Evolutionary conservation across 1,140 invertebrate species (phyloP), one percentile per base, ranked within the genome.

Genomic region (Agraylea sexmaculata): DNA sequence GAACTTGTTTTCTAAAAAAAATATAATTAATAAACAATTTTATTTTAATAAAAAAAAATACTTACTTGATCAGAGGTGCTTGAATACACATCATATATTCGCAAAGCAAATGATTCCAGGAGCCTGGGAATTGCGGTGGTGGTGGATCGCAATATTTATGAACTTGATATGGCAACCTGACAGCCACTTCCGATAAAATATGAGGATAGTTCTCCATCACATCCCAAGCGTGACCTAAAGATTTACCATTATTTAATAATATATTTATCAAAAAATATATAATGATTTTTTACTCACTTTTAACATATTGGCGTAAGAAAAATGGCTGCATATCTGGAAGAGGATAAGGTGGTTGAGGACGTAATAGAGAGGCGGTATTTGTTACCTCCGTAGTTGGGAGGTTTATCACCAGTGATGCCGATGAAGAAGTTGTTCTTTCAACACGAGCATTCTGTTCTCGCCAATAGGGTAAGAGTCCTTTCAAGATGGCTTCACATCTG

Each of bases 51-150:
- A 35, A 19, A 40, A 18, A 33, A 15, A 40, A 1, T 10, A 4
- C n/a, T 30, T 39, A 47, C 40, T 80, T 62, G 1, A 83, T 71
- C 30, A 85, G 72, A 4, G 83, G 75, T 46, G 82, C 85, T 62
- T 89, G 75, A 55, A 82, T 75, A 10, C 86, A 84, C 83, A 96
- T 92, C 86, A 96, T 92, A 55, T 95, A 97, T 57, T 98, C 92
- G 59, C 92, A 95, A 1, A 98, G 59, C 2, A 68, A 57, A 37
- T 53, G 62, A 51, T 54, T 68, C 91, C 85, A 96, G 82, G 55
- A 90, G 83, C 62, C 91, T 83, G 64, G 90, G 87, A 49, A 97
- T 70, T 61, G 70, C 40, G 53, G 66, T 53, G 50, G 58, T 50
- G 59, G 61, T 35, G 66, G 74, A 50, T 80, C 77, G 4, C 68